phyloP scores from a whole-genome alignment of 2,113 vertebrate species.

The Prochilodus magdalenae region DNA sequence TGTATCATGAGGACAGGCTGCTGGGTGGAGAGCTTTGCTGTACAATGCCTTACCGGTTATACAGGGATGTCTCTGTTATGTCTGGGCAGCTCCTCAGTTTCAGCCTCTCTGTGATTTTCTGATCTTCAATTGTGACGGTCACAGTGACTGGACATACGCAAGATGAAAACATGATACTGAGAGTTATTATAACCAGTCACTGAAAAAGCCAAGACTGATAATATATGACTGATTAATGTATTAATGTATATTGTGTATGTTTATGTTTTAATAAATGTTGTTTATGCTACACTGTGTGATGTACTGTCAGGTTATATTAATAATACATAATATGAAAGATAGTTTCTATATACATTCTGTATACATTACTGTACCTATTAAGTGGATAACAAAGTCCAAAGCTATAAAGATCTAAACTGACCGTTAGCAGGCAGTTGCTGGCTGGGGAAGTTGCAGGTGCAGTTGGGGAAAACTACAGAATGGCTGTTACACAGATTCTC shows the following conservation, averaged over 20 bases:
- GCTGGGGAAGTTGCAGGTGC: constrained; percentile 63
- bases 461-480: constrained; percentile 58
- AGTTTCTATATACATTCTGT: constrained; percentile 24
- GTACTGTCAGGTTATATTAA: too few species aligned
- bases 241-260: background rate
- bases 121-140: constrained; percentile 46
- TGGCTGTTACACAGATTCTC: constrained; percentile 5
- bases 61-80: constrained; percentile 44
- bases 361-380: background rate
- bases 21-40: too few species aligned
- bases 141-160: constrained; percentile 50
- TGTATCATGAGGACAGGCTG: too few species aligned
- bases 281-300: too few species aligned
- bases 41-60: constrained; percentile 54
- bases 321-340: background rate
- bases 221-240: too few species aligned
- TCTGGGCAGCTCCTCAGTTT: constrained; percentile 59
- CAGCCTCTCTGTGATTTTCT: constrained; percentile 25
- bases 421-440: constrained; percentile 53
- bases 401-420: constrained; percentile 46
- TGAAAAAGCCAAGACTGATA: background rate
- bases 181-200: too few species aligned
- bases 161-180: background rate
- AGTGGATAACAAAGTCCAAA: too few species aligned
- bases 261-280: too few species aligned